phyloP scores from a whole-genome alignment of 2,888 invertebrate genomes.

The Mesochorus sp. region DNA sequence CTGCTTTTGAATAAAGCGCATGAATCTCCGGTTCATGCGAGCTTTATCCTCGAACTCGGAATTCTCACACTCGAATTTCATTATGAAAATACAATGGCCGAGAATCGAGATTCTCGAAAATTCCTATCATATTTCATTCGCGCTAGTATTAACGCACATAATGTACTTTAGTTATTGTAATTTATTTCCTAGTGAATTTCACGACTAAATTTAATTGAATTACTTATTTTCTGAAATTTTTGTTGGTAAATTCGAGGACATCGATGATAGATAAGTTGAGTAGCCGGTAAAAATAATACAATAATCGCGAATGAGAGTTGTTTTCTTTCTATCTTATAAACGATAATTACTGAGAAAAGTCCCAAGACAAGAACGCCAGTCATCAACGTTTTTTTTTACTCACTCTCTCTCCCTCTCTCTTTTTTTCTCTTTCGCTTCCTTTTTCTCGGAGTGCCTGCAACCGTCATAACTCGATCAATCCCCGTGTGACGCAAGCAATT shows the following conservation, averaged over 20 bases:
- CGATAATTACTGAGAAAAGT: constrained; percentile 7
- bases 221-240: constrained; percentile 5
- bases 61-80: constrained; percentile 33
- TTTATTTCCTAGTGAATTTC: not conserved
- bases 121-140: not conserved
- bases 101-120: constrained; percentile 33
- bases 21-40: not conserved
- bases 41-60: constrained; percentile 12
- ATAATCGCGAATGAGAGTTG: not conserved
- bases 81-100: constrained; percentile 17
- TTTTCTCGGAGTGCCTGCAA: not conserved
- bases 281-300: not conserved
- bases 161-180: constrained; percentile 20
- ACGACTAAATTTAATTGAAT: constrained; percentile 28
- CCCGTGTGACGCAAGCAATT: not conserved
- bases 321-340: constrained; percentile 7
- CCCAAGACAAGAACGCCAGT: not conserved
- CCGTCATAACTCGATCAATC: constrained; percentile 16
- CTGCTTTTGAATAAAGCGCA: too few species aligned
- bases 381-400: not conserved
- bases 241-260: not conserved
- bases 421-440: not conserved
- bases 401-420: constrained; percentile 9
- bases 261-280: not conserved
- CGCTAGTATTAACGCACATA: not conserved